Evolutionary conservation across 2,888 invertebrate genomes (phyloP).

Genomic region (Lithophane ornitopus): DNA sequence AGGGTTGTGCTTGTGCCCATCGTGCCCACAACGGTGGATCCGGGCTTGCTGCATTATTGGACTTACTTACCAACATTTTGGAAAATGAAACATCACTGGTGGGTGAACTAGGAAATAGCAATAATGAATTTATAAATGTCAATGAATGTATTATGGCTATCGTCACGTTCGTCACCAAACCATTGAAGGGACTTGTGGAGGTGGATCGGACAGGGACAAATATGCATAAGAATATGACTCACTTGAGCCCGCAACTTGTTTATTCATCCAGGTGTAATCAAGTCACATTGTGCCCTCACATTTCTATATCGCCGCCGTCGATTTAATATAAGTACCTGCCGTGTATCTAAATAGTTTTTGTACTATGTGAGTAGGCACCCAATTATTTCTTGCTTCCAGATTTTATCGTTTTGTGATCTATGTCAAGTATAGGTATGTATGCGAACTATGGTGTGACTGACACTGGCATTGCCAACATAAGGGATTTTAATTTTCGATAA

Average conservation of each 20-base stretch:
- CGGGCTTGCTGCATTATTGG: not conserved
- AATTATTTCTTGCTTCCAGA: not conserved
- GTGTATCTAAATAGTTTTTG: not conserved
- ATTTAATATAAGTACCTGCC: not conserved
- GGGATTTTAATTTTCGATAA: too few relatives aligned
- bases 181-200: conserved; percentile 42
- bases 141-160: conserved; percentile 64
- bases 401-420: too few relatives aligned
- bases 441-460: too few relatives aligned
- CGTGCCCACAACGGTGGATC: too few relatives aligned
- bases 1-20: too few relatives aligned
- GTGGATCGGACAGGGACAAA: conserved; percentile 45
- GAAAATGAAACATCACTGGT: too few relatives aligned
- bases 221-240: conserved; percentile 76
- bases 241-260: conserved; percentile 75
- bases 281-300: conserved; percentile 72
- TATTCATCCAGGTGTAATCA: conserved; percentile 78
- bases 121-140: conserved; percentile 22
- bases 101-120: not conserved
- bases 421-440: too few relatives aligned
- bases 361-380: not conserved
- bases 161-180: conserved; percentile 40
- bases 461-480: too few relatives aligned
- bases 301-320: not conserved
- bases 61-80: not conserved